phyloP scores from a whole-genome alignment of 2,113 vertebrate species.

The Corythornis cristatus region DNA sequence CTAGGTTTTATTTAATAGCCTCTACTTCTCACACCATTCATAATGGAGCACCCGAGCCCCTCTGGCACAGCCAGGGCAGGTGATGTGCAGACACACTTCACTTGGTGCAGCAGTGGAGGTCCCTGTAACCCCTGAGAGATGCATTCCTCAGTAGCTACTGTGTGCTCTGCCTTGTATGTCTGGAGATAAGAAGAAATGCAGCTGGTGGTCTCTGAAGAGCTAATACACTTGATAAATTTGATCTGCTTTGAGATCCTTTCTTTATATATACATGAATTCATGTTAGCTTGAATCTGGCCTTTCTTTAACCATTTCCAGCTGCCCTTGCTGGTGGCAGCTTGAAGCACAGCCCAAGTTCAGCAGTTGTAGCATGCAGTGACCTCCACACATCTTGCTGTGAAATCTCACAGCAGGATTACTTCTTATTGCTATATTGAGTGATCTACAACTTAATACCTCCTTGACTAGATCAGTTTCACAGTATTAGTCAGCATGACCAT shows the following conservation, averaged over 20 bases:
- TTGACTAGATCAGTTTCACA: neutral
- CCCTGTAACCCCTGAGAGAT: neutral
- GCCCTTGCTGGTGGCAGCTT: neutral
- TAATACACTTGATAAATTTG: neutral
- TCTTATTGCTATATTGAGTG: neutral
- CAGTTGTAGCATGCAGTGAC: neutral
- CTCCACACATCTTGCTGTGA: neutral
- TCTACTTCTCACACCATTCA: neutral
- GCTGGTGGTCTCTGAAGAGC: neutral
- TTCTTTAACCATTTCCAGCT: neutral
- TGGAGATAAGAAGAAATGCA: neutral
- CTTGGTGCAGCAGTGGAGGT: neutral
- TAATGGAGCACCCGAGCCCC: neutral
- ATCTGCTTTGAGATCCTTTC: neutral
- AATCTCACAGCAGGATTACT: neutral
- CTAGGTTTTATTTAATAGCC: neutral
- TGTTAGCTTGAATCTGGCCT: neutral
- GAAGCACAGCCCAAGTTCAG: neutral
- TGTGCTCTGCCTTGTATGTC: neutral
- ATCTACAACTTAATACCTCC: slow-evolving; percentile 19
- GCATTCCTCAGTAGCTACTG: neutral
- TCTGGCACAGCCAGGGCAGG: neutral
- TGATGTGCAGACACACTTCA: neutral
- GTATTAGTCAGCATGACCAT: neutral
- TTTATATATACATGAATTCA: neutral